Conservation (phyloP, 37 sponge, comb jelly and placozoan genomes). For the Aplysina aerophoba region DNA sequence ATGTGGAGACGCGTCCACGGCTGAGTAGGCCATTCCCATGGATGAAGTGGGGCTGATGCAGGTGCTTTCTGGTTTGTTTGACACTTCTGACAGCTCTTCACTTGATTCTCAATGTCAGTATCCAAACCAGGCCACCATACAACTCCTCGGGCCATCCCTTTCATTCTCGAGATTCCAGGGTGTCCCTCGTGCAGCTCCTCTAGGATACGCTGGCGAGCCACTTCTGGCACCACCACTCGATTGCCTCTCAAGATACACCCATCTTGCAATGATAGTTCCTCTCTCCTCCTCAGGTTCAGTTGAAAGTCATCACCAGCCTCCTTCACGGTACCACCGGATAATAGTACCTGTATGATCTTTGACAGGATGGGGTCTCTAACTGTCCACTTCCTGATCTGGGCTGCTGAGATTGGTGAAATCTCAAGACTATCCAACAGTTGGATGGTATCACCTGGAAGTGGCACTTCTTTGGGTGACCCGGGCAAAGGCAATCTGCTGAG, state of each 20-base stretch:
- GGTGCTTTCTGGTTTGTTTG: background rate
- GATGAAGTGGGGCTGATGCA: background rate
- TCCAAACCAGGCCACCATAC: conserved; percentile 33
- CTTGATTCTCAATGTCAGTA: background rate
- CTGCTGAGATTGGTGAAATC: background rate
- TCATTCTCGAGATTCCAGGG: background rate
- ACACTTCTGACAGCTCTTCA: background rate
- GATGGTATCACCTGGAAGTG: background rate
- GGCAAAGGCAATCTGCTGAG: background rate
- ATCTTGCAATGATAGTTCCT: background rate
- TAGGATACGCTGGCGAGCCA: background rate
- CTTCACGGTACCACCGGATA: too few species aligned
- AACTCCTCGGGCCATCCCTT: background rate
- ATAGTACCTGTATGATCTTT: background rate
- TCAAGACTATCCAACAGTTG: background rate
- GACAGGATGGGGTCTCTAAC: background rate
- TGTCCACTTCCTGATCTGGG: background rate
- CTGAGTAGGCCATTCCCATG: conserved; percentile 35
- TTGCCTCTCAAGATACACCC: background rate
- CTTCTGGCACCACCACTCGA: background rate
- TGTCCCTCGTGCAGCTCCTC: conserved; percentile 10
- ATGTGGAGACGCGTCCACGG: conserved; percentile 18
- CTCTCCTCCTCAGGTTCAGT: background rate
- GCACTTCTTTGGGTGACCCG: too few species aligned
- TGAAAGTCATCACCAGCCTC: background rate